Conservation (phyloP, 2,888 invertebrate genomes). For the Dermolepida albohirtum region DNA sequence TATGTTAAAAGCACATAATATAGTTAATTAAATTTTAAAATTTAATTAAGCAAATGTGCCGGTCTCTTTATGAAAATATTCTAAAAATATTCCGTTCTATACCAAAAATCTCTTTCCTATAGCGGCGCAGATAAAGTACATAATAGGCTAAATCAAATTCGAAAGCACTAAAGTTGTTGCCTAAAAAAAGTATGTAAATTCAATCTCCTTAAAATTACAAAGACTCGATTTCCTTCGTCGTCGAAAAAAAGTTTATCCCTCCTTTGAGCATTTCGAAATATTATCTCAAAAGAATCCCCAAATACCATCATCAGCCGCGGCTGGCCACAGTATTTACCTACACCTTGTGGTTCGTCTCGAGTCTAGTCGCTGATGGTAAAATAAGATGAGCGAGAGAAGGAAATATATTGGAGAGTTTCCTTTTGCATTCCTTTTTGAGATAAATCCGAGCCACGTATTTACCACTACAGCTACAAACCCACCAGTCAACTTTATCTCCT, state of each 20-base stretch:
- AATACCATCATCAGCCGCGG: constrained; percentile 27
- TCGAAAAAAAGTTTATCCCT: constrained; percentile 21
- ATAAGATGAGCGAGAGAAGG: constrained; percentile 7
- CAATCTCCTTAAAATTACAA: constrained; percentile 12
- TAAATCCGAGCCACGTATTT: constrained; percentile 36
- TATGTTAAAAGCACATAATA: too few species aligned
- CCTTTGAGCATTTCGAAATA: constrained; percentile 30
- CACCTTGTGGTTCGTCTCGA: constrained; percentile 21
- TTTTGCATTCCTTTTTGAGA: constrained; percentile 31
- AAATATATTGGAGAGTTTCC: constrained; percentile 18
- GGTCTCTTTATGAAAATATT: too few species aligned
- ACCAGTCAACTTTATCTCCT: constrained; percentile 28
- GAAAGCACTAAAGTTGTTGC: too few species aligned
- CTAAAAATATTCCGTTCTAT: too few species aligned
- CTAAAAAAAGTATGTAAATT: constrained; percentile 16
- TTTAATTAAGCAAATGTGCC: too few species aligned
- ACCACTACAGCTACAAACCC: constrained; percentile 14
- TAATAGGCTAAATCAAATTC: too few species aligned
- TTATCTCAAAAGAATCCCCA: constrained; percentile 33
- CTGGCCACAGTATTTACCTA: constrained; percentile 20
- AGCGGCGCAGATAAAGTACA: too few species aligned
- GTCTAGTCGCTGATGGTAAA: constrained; percentile 14
- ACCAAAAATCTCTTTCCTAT: too few species aligned
- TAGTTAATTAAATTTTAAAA: too few species aligned
- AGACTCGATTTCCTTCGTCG: not conserved